Evolutionary conservation across 1,140 invertebrate genomes (phyloP), one percentile per base, ranked within the genome.

Genomic region (Physella acuta): DNA sequence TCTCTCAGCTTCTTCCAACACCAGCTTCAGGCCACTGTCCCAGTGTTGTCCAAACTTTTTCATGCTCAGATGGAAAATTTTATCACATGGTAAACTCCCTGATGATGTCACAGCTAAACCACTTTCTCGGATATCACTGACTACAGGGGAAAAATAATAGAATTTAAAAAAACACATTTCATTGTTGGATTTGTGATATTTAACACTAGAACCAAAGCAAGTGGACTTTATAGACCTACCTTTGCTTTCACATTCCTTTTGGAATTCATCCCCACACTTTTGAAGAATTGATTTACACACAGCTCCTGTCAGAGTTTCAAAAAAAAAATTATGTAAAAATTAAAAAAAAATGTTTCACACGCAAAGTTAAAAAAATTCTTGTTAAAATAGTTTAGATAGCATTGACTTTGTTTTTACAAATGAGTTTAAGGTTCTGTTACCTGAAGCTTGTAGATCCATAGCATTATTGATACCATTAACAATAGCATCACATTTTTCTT

Each of bases 401-500:
- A n/a, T n/a, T n/a, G n/a, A n/a, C n/a, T n/a, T n/a, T n/a, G n/a
- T n/a, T n/a, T n/a, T n/a, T n/a, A n/a, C n/a, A n/a, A n/a, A n/a
- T n/a, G n/a, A n/a, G n/a, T n/a, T n/a, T n/a, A n/a, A n/a, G n/a
- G n/a, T n/a, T 44, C 20, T 44, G 8, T 44, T 61, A 61, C 59
- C 59, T 36, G 59, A 61, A 8, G 24, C 28, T 61, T 33, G 39
- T 26, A 61, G 8, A 39, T 61, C 59, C 59, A 61, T 61, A 28
- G 44, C 16, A 44, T 61, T 28, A 28, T 34, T 14, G 20, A 61
- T 39, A 16, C 59, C 59, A 61, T 34, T 39, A 3, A 61, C 26
- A 30, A 61, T 61, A n/a, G 36, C 59, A 61, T 61, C 59, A 61
- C 33, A 61, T 24, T 61, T 61, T 61, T 61, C 59, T 36, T 17